Base-by-base conservation (phyloP, 2,888 invertebrate species). In the Hypolimnas misippus region DNA sequence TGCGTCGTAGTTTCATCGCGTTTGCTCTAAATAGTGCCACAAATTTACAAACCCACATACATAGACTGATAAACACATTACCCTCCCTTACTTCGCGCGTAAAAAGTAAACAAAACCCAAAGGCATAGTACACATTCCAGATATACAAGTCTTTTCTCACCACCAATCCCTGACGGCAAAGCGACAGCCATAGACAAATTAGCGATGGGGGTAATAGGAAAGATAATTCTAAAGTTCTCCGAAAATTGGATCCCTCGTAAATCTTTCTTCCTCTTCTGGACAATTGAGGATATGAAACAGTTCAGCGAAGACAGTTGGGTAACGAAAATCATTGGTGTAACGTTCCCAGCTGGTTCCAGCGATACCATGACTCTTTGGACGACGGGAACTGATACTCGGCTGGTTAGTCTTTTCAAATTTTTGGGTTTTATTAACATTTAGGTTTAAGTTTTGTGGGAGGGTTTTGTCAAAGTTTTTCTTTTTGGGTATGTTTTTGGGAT, bases 211-310 rank as follows among this genome's bases (percentile, higher is more conserved):
- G 91, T 92, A 3, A 93, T 95, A 1, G 92, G 94, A 66, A 96
- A 96, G 84, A 93, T 96, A 40, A 93, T 93, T 62, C 71, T 96
- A 1, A 86, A 92, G 57, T 96, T 94, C 79, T 87, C 94, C 0
- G 75, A 85, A 5, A 86, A 87, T 10, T 95, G 95, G 94, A 95
- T 95, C 95, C 84, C 88, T 7, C 21, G 40, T 14, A 40, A 33
- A 0, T 33, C 44, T 1, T 40, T 17, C 92, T 49, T 53, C 1
- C 8, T 62, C 0, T 1, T 80, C 0, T 84, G 84, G 83, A 70
- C 49, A 4, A 50, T 49, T 0, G 74, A 70, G 4, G 82, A 82
- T 49, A 69, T 42, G 21, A 40, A 33, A 19, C 52, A 17, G 0
- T 49, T 53, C 0, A 57, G 62, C 4, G 70, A 74, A 0, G 76